These are phyloP conservation scores for Oeneis ivallda DNA, from an alignment of 2,888 invertebrate genomes.

Conservation along the genomic window DNA sequence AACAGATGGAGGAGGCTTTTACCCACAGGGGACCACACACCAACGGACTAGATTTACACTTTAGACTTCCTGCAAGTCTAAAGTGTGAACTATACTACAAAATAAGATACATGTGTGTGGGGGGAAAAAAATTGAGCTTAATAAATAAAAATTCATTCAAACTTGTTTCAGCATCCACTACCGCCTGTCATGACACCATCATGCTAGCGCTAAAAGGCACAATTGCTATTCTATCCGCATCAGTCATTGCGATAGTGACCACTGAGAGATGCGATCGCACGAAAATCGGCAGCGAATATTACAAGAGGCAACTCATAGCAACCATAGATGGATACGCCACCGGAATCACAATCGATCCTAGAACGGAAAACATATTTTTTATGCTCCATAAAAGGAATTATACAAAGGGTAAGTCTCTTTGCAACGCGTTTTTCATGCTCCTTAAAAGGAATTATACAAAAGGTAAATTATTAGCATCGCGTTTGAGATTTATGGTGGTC, in stretches of 20 bases:
- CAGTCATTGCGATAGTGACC: constrained; percentile 38
- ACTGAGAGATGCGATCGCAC: constrained; percentile 67
- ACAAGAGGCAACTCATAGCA: constrained; percentile 68
- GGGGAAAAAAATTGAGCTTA: too few relatives aligned
- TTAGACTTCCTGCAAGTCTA: too few relatives aligned
- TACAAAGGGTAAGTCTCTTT: constrained; percentile 58
- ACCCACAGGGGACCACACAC: too few relatives aligned
- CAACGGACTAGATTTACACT: too few relatives aligned
- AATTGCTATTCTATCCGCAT: constrained; percentile 43
- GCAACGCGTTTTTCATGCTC: neutral
- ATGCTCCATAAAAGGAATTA: constrained; percentile 71
- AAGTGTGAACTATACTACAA: too few relatives aligned
- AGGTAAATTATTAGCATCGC: too few relatives aligned
- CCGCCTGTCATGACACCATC: constrained; percentile 53
- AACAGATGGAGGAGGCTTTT: too few relatives aligned
- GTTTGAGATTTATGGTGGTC: too few relatives aligned
- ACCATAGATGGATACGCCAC: constrained; percentile 72
- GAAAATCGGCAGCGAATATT: constrained; percentile 67
- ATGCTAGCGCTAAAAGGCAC: constrained; percentile 47
- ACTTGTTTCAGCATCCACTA: constrained; percentile 3
- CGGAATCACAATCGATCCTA: constrained; percentile 65
- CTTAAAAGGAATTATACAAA: too few relatives aligned
- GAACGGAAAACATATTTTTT: constrained; percentile 70
- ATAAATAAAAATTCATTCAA: too few relatives aligned
- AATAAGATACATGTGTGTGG: too few relatives aligned